Conservation (phyloP, 2,888 invertebrate species). For the Chaitophorus viminalis region DNA sequence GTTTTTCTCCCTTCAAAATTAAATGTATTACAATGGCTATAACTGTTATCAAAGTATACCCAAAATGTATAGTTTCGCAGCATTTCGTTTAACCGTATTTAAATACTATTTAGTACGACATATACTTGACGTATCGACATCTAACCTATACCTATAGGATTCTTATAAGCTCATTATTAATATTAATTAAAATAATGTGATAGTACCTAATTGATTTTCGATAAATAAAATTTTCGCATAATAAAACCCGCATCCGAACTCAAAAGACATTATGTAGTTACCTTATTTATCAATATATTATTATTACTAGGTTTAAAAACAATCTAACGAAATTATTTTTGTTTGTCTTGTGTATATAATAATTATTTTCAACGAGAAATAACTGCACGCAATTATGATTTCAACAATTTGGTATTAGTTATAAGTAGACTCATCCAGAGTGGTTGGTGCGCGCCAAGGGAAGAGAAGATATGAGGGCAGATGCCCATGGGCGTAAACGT, state of each 20-base stretch:
- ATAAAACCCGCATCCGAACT: neutral
- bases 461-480: too few relatives aligned
- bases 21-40: neutral
- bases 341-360: neutral
- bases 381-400: neutral
- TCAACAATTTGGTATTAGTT: constrained; percentile 12
- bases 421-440: neutral
- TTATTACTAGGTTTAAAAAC: too few relatives aligned
- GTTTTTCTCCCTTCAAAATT: neutral
- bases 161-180: neutral
- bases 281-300: too few relatives aligned
- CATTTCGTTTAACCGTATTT: neutral
- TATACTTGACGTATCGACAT: neutral
- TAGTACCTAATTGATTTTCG: neutral
- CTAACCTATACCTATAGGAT: neutral
- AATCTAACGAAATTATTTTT: neutral
- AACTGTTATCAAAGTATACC: neutral
- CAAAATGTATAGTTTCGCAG: neutral
- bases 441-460: too few relatives aligned
- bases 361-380: neutral
- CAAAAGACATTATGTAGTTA: too few relatives aligned
- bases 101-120: neutral
- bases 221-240: neutral
- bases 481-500: too few relatives aligned
- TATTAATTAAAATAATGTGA: neutral